Evolutionary conservation across 2,113 vertebrate genomes (phyloP).

Genomic region (Ondatra zibethicus): DNA sequence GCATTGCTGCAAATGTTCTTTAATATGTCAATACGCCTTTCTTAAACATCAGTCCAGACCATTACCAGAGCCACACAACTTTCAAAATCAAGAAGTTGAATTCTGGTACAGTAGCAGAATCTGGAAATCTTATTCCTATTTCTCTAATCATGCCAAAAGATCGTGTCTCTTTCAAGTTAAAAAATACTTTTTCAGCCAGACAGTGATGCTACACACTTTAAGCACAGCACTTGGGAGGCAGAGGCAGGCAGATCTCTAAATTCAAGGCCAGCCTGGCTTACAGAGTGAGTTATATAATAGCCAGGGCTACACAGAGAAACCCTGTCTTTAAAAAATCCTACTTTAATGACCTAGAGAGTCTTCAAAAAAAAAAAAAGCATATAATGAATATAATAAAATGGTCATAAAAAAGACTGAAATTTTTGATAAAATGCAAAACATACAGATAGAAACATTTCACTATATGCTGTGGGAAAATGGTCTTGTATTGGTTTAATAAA

Average conservation of each 20-base stretch:
- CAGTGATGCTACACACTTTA: not conserved
- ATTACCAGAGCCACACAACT: not conserved
- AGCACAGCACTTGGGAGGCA: not conserved
- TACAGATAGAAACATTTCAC: slow-evolving; percentile 28
- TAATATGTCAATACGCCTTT: not conserved
- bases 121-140: not conserved
- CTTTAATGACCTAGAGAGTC: slow-evolving; percentile 25
- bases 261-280: too few species aligned
- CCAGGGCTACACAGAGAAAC: not conserved
- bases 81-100: not conserved
- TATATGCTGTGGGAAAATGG: not conserved
- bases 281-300: not conserved
- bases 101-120: not conserved
- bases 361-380: not conserved
- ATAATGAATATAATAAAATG: slow-evolving; percentile 1
- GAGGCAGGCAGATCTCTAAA: too few species aligned
- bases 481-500: too few species aligned
- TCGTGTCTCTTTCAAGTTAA: not conserved
- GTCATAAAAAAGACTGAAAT: not conserved
- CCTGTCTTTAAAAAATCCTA: not conserved
- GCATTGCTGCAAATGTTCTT: not conserved
- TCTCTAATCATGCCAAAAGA: not conserved
- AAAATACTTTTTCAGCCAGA: not conserved
- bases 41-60: not conserved
- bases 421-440: not conserved